A percentile compares a stretch with the other conserved stretches of the same genome.
These are phyloP conservation scores for Piaya cayana DNA, from an alignment of 2,113 vertebrate species.

Conservation along the genomic window DNA sequence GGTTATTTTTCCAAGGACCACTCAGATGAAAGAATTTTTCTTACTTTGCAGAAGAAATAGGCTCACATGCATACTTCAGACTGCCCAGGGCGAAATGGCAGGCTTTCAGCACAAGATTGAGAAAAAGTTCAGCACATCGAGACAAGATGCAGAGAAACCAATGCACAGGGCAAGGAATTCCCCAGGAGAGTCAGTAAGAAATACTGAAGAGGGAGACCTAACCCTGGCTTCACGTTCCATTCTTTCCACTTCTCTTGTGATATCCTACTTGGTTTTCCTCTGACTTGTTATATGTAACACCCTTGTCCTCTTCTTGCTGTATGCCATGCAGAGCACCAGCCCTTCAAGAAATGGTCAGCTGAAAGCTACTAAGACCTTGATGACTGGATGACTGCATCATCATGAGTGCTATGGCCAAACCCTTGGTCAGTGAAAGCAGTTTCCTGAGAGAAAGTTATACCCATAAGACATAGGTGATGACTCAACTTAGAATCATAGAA, in stretches of 20 bases:
- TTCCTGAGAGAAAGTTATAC: not conserved
- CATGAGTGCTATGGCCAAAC: not conserved
- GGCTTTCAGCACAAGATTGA: not conserved
- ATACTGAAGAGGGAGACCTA: not conserved
- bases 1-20: not conserved
- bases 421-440: not conserved
- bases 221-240: not conserved
- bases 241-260: not conserved
- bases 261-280: not conserved
- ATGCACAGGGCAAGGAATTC: not conserved
- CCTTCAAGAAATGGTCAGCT: not conserved
- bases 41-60: not conserved
- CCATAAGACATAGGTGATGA: not conserved
- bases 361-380: not conserved
- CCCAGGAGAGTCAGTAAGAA: not conserved
- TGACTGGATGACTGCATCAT: not conserved
- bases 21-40: not conserved
- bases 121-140: not conserved
- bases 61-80: rapidly evolving
- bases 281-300: not conserved
- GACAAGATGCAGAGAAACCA: not conserved
- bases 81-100: not conserved
- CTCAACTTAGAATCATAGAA: too few species aligned
- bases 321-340: not conserved
- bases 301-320: not conserved